Evolutionary conservation across 2,113 vertebrate genomes (phyloP), one percentile per base, ranked within the genome.

Genomic region (Otolemur garnettii): DNA sequence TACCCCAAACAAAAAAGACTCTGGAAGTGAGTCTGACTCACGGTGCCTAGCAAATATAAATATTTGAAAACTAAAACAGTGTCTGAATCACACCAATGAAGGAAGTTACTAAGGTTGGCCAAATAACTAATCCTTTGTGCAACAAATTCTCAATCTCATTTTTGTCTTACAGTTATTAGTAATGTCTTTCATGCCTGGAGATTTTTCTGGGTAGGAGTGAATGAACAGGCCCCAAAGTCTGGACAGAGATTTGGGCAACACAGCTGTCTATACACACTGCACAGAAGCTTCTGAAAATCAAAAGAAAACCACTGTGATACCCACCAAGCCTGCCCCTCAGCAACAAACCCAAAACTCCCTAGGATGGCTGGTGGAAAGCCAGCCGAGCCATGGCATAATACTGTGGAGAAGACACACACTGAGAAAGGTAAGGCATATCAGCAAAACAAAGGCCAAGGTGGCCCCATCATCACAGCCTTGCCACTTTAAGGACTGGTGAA

Each of bases 31-130:
- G 22, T 18, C 42, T 68, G 57, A 89, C 50, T 85, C 33, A 30
- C 1, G 9, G 28, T 10, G 5, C n/a, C 38, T 21, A 15, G 7
- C 5, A 45, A 0, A 2, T 6, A 14, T 5, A 82, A 62, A 14
- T 21, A 30, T 57, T 4, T 71, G 26, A 69, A 55, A 59, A 64
- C 5, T 13, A 24, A 77, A 75, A 68, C 6, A 8, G 17, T 8
- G 4, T 35, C 77, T 24, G 55, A 57, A 30, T 38, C 21, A 79
- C 38, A 82, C 64, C 62, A 71, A 75, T 12, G 59, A 35, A 69
- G 14, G 68, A 30, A 62, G 81, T 42, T 35, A 42, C 17, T 14
- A 7, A 78, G 12, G 14, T 15, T 59, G 24, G 35, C n/a, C 81
- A 14, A 17, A 79, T 38, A 83, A n/a, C 2, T 3, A 42, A 66